Evolutionary conservation across 2,888 invertebrate species (phyloP).

Genomic region (Chydorus sphaericus): DNA sequence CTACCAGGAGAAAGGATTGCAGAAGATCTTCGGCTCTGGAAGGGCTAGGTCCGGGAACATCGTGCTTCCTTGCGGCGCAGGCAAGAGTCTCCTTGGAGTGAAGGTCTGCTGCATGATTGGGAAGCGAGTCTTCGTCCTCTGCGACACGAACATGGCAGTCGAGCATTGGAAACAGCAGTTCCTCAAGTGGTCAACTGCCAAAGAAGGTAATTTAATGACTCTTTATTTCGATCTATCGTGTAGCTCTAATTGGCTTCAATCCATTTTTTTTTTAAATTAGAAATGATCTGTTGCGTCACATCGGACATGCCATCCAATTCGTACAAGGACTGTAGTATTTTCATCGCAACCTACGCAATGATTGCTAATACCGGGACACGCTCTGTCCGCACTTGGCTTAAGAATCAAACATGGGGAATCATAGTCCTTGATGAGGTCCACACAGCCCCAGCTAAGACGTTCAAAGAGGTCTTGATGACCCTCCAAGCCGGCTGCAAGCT

Average conservation of each 20-base stretch:
- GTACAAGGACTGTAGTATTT: slow-evolving; percentile 81
- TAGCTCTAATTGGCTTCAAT: too few relatives aligned
- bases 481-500: slow-evolving; percentile 97
- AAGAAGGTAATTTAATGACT: slow-evolving; percentile 96
- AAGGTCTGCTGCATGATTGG: slow-evolving; percentile 99
- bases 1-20: slow-evolving; percentile 94
- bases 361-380: slow-evolving; percentile 95
- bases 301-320: slow-evolving; percentile 98
- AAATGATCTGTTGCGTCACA: slow-evolving; percentile 92
- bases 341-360: slow-evolving; percentile 97
- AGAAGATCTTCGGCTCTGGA: slow-evolving; percentile 99
- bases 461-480: slow-evolving; percentile 87
- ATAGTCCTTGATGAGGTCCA: slow-evolving; percentile 96
- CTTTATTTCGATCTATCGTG: too few relatives aligned
- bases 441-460: slow-evolving; percentile 99
- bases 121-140: slow-evolving; percentile 84
- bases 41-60: slow-evolving; percentile 84
- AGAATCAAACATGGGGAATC: slow-evolving; percentile 97
- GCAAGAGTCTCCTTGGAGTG: slow-evolving; percentile 85
- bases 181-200: slow-evolving; percentile 94
- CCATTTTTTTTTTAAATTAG: too few relatives aligned
- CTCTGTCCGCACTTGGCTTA: slow-evolving; percentile 97
- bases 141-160: slow-evolving; percentile 96
- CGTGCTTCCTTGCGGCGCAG: slow-evolving; percentile 82
- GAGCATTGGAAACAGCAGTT: slow-evolving; percentile 99